Percentiles rank a stretch among this genome's conserved stretches.
Evolutionary conservation across 1,140 invertebrate species (phyloP).

Genomic region (Nomia melanderi): DNA sequence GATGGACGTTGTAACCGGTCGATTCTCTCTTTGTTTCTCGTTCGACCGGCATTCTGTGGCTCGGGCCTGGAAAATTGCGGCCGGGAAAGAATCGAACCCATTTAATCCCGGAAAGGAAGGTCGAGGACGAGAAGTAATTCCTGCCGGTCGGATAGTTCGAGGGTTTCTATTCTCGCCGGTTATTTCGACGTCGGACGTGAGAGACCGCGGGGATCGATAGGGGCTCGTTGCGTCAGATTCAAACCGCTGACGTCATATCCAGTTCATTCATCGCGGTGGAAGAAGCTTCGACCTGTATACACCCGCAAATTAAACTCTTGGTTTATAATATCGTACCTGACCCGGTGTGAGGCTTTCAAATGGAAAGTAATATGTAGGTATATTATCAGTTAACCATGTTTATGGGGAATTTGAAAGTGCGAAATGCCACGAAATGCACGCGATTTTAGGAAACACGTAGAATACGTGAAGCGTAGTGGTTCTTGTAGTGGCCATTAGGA

Average conservation of each 20-base stretch:
- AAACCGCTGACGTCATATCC: slow-evolving; percentile 34
- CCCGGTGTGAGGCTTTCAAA: too few species aligned
- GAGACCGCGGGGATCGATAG: slow-evolving; percentile 36
- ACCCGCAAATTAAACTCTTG: background rate
- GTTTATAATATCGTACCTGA: too few species aligned
- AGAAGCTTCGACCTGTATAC: slow-evolving; percentile 19
- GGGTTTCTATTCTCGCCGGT: background rate
- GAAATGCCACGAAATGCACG: too few species aligned
- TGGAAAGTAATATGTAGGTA: too few species aligned
- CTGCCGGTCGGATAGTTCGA: background rate
- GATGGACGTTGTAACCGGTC: slow-evolving; percentile 12
- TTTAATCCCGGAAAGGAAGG: background rate
- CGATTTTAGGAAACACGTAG: too few species aligned
- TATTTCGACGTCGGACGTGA: slow-evolving; percentile 24
- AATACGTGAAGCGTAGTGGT: too few species aligned
- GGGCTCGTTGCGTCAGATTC: slow-evolving; percentile 22
- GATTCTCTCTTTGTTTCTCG: background rate
- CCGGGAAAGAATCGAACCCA: background rate
- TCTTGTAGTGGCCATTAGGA: too few species aligned
- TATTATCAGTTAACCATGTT: too few species aligned
- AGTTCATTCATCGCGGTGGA: slow-evolving; percentile 35
- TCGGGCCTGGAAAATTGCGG: background rate
- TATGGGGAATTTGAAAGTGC: too few species aligned
- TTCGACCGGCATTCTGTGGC: background rate
- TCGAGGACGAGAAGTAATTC: background rate